A percentile compares a stretch with the other conserved stretches of the same genome.
These are phyloP conservation scores for Oreochromis aureus DNA, from an alignment of 2,113 vertebrate genomes.

Conservation along the genomic window DNA sequence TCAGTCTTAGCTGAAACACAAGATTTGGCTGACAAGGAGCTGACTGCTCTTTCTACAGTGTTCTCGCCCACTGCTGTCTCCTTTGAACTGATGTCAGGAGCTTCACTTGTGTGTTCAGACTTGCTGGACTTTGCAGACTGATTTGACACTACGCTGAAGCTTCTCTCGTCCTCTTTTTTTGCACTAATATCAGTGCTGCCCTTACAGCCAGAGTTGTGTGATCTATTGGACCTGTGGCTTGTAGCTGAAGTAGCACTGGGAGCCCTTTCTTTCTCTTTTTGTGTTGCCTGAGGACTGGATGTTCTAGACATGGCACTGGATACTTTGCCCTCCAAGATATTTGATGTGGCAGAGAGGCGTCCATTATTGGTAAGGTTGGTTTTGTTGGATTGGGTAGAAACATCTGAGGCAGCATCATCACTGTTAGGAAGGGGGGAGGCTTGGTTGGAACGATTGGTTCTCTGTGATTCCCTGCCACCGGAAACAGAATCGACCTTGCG, in stretches of 20 bases:
- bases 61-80: constrained; percentile 8
- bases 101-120: constrained; percentile 8
- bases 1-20: constrained; percentile 4
- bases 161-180: constrained; percentile 9
- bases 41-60: background rate
- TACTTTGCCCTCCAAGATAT: background rate
- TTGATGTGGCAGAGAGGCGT: background rate
- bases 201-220: constrained; percentile 9
- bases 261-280: constrained; percentile 5
- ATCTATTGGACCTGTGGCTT: constrained; percentile 23
- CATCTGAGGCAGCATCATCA: constrained; percentile 24
- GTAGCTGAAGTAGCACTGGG: background rate
- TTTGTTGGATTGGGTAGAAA: constrained; percentile 39
- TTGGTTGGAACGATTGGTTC: background rate
- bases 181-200: background rate
- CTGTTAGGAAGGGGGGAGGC: background rate
- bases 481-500: background rate
- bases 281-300: background rate
- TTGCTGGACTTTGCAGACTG: constrained; percentile 20
- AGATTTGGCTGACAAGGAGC: constrained; percentile 44
- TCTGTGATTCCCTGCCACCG: constrained; percentile 19
- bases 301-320: constrained; percentile 14
- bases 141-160: constrained; percentile 12
- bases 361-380: constrained; percentile 33
- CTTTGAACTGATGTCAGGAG: background rate